phyloP scores from a whole-genome alignment of 2,888 invertebrate species.

The Disparrhopalites patrizii region DNA sequence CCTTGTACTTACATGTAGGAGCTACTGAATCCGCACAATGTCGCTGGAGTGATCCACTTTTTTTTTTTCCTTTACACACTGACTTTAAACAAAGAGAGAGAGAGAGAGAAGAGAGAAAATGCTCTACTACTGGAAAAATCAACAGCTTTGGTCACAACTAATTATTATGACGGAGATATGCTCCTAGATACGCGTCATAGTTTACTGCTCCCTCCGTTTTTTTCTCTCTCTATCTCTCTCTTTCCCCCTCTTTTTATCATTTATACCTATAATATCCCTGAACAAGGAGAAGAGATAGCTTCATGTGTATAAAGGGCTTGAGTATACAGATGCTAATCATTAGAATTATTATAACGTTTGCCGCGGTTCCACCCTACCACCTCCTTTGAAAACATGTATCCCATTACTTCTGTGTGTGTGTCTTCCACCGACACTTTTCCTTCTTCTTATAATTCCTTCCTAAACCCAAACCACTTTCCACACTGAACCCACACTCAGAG shows the following conservation, averaged over 20 bases:
- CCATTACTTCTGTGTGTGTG: too few relatives aligned
- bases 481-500: too few relatives aligned
- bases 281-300: too few relatives aligned
- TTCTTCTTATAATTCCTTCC: too few relatives aligned
- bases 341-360: constrained; percentile 6
- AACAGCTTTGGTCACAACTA: constrained; percentile 29
- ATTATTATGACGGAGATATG: constrained; percentile 34
- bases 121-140: constrained; percentile 4
- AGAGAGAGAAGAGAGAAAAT: background rate
- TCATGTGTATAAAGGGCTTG: background rate
- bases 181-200: constrained; percentile 1
- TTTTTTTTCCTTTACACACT: background rate
- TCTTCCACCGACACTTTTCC: constrained; percentile 1
- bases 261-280: too few relatives aligned
- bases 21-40: too few relatives aligned
- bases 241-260: background rate
- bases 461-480: too few relatives aligned
- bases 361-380: constrained; percentile 5
- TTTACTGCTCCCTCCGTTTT: background rate
- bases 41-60: too few relatives aligned
- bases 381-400: constrained; percentile 1
- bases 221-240: background rate
- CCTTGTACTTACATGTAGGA: too few relatives aligned
- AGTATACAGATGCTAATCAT: background rate
- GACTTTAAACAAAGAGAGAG: background rate